These are phyloP conservation scores for Psophia crepitans DNA, from an alignment of 2,113 vertebrate genomes.

Conservation along the genomic window DNA sequence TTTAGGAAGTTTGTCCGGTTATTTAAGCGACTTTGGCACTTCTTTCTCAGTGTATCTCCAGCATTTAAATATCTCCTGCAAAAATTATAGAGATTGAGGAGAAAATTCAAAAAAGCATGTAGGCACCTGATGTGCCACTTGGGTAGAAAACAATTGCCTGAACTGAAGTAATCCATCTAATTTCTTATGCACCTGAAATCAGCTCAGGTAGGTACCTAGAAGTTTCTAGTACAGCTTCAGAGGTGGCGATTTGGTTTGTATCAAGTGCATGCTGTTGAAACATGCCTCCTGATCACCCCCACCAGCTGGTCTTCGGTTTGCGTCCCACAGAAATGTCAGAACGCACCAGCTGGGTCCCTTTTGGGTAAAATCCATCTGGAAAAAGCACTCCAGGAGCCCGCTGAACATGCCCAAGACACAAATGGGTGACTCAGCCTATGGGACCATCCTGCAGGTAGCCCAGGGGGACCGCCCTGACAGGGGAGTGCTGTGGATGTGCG, in stretches of 20 bases:
- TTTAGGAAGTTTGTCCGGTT: neutral
- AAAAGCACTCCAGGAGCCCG: neutral
- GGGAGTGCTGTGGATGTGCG: rapidly evolving
- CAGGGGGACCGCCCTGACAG: neutral
- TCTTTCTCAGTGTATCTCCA: neutral
- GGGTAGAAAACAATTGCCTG: neutral
- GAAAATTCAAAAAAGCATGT: neutral
- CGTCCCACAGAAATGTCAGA: neutral
- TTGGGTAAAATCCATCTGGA: neutral
- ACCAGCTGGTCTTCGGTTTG: neutral
- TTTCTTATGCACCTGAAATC: neutral
- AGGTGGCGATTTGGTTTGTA: neutral
- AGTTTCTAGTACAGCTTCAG: neutral
- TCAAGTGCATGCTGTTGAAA: rapidly evolving
- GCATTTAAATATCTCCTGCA: neutral
- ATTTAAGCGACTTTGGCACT: neutral
- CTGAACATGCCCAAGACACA: neutral
- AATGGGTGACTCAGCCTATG: neutral
- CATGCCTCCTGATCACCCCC: rapidly evolving
- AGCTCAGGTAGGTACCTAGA: neutral
- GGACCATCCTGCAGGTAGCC: neutral
- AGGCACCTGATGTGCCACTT: rapidly evolving
- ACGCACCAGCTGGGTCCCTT: rapidly evolving
- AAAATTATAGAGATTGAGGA: neutral
- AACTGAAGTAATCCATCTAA: neutral